Evolutionary conservation across 2,797 vertebrate species (phyloP), one percentile per base, ranked within the genome.

Genomic region (Gobionotothen gibberifrons): DNA sequence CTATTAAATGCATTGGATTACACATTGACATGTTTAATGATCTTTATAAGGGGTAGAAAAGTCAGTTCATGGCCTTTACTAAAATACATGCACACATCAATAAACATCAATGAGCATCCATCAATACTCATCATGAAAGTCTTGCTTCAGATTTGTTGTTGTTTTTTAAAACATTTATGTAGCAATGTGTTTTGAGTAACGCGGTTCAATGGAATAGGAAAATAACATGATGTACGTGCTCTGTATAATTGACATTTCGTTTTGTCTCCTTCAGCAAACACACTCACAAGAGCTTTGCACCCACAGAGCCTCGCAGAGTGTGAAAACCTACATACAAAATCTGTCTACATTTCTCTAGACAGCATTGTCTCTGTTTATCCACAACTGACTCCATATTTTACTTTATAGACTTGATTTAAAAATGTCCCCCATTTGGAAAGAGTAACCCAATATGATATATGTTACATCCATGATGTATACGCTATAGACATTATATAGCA

Each of bases 281-380:
- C 42, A 32, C 10, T 44, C 19, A 61, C 40, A 7, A 62, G 55
- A 53, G 17, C 3, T 52, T 44, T 53, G 26, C 43, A 49, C n/a
- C 47, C 57, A 40, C 66, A 67, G 16, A 70, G 9, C 65, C 44
- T 43, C 17, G 42, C 17, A 64, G 29, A n/a, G 49, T 46, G 49
- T 51, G 17, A 54, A 46, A 42, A 15, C 54, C 11, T 22, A 26
- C 22, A 3, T 1, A 54, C 15, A 43, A 54, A 72, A 72, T 26
- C 39, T 21, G 43, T 17, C 17, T 43, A n/a, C 52, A 17, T 61
- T 40, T 64, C 40, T 54, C 16, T 26, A 22, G 36, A 14, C n/a
- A 29, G 10, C 26, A 9, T 52, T 54, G 57, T 36, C 46, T 62
- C 36, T 46, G 36, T 51, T 49, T 19, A 39, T 55, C n/a, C 49